A percentile compares a stretch with the other conserved stretches of the same genome.
These are phyloP conservation scores for Brenthis ino DNA, from an alignment of 2,888 invertebrate genomes.

Conservation along the genomic window DNA sequence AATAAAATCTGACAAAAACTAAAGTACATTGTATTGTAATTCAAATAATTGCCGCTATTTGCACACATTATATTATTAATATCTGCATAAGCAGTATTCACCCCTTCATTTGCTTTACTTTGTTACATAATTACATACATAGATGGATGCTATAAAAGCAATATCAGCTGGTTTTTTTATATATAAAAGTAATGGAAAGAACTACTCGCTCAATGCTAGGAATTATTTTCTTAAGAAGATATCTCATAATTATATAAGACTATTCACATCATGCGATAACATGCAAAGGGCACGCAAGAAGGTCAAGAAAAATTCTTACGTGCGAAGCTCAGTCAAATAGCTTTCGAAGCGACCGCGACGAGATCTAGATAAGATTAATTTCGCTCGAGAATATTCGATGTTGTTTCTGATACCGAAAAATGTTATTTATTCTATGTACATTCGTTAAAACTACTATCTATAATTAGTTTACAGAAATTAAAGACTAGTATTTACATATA, in stretches of 20 bases:
- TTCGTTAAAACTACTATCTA: too few species aligned
- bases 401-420: not conserved
- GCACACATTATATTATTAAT: too few species aligned
- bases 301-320: slow-evolving; percentile 30
- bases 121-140: too few species aligned
- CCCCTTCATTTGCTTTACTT: too few species aligned
- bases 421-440: not conserved
- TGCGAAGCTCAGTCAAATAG: slow-evolving; percentile 21
- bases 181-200: not conserved
- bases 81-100: too few species aligned
- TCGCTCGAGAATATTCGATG: slow-evolving; percentile 1
- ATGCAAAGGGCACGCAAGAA: slow-evolving; percentile 33
- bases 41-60: too few species aligned
- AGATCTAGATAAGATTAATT: slow-evolving; percentile 27
- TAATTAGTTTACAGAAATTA: too few species aligned
- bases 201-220: not conserved
- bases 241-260: slow-evolving; percentile 8
- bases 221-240: not conserved
- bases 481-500: too few species aligned
- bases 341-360: slow-evolving; percentile 24
- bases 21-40: too few species aligned
- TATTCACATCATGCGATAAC: slow-evolving; percentile 25
- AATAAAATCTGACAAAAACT: too few species aligned
- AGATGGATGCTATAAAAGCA: too few species aligned
- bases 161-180: too few species aligned